Conservation (phyloP, 2,888 invertebrate species). For the Portevinia maculata region DNA sequence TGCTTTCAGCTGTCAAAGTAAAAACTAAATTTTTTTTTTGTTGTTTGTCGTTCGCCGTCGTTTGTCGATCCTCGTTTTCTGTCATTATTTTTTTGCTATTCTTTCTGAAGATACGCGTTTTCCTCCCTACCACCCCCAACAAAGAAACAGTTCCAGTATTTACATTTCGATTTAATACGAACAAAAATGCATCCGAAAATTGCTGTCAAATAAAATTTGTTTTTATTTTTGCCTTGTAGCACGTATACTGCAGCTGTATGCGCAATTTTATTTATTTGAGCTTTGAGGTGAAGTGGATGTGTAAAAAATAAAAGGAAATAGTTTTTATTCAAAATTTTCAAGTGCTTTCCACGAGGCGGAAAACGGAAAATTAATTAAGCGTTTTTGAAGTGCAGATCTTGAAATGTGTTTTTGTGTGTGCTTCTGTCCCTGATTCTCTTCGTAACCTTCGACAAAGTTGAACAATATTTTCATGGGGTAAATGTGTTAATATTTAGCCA, state of each 20-base stretch:
- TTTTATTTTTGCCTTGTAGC: not conserved
- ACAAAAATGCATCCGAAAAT: conserved; percentile 46
- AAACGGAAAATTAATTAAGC: conserved; percentile 14
- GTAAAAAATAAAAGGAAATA: conserved; percentile 8
- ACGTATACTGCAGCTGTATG: conserved; percentile 37
- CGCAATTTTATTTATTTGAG: conserved; percentile 47
- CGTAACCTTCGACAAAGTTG: conserved; percentile 34
- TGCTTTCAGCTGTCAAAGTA: conserved; percentile 57
- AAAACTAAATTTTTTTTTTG: conserved; percentile 46
- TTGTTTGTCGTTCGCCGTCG: conserved; percentile 21
- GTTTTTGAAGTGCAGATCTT: conserved; percentile 19
- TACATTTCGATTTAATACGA: conserved; percentile 20
- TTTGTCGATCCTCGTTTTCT: conserved; percentile 2
- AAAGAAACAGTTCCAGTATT: conserved; percentile 10
- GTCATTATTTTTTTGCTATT: not conserved
- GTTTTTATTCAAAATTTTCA: conserved; percentile 23
- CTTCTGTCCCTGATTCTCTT: conserved; percentile 24
- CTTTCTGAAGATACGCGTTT: not conserved
- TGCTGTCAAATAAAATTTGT: conserved; percentile 52
- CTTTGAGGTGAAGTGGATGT: conserved; percentile 3
- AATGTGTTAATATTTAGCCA: conserved; percentile 27
- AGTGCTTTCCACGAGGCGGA: conserved; percentile 39
- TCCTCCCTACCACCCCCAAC: not conserved
- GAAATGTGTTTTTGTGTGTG: conserved; percentile 11
- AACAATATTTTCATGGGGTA: not conserved